Evolutionary conservation across 30 jellyfish, hydroid and myxozoan genomes (phyloP).

Genomic region (Aurelia aurita complex sp. Pacific): DNA sequence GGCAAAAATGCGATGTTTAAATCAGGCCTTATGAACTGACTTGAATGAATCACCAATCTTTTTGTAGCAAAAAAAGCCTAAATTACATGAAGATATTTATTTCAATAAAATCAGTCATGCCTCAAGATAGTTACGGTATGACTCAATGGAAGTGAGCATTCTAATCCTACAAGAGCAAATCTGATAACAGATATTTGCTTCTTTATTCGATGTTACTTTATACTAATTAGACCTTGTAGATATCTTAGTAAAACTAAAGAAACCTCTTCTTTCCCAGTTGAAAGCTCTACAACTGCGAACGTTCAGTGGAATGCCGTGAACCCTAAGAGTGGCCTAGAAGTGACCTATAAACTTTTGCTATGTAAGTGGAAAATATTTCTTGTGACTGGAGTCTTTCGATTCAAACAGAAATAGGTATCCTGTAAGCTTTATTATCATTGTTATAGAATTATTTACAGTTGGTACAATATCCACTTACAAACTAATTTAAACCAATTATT

Average conservation of each 20-base stretch:
- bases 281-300: constrained; percentile 72
- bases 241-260: background rate
- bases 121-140: background rate
- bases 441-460: no score
- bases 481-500: no score
- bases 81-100: no score
- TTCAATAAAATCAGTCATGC: no score
- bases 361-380: constrained; percentile 23
- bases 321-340: constrained; percentile 83
- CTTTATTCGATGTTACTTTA: background rate
- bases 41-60: no score
- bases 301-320: constrained; percentile 65
- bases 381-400: background rate
- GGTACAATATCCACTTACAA: no score
- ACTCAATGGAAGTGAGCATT: background rate
- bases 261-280: constrained; percentile 42
- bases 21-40: no score
- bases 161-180: no score
- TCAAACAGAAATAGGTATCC: background rate
- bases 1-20: no score
- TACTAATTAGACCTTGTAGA: background rate
- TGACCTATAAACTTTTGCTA: constrained; percentile 38
- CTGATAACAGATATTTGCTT: no score
- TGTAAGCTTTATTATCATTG: background rate
- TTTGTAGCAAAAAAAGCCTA: no score